Percentiles rank a stretch among this genome's conserved stretches.
Conservation (phyloP, 1,140 invertebrate genomes). For the Pantala flavescens region DNA sequence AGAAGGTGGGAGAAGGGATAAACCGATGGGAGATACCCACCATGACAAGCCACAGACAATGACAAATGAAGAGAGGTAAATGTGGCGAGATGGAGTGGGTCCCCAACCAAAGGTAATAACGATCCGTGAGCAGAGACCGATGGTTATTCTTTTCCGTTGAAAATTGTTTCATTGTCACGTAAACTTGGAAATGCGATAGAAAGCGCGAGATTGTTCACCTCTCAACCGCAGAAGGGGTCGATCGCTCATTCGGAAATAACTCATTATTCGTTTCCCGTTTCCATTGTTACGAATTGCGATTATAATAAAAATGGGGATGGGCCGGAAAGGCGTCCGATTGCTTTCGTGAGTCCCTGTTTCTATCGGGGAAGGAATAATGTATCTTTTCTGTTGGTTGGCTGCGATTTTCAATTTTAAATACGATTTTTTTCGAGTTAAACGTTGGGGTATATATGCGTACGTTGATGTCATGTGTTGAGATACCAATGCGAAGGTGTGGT, state of each 20-base stretch:
- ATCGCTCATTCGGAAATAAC: background rate
- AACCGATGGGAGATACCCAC: background rate
- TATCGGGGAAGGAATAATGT: too few species aligned
- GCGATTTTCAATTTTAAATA: too few species aligned
- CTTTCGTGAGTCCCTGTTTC: too few species aligned
- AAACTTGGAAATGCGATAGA: background rate
- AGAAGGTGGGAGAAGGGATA: background rate
- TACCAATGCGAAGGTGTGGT: too few species aligned
- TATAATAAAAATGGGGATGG: too few species aligned
- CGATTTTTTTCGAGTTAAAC: too few species aligned
- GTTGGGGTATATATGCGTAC: too few species aligned
- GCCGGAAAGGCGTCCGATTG: too few species aligned
- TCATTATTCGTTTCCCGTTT: background rate
- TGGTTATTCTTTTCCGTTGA: background rate
- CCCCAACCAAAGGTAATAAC: background rate
- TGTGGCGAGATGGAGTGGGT: background rate
- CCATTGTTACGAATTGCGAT: background rate
- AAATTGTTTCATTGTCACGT: slow-evolving; percentile 4
- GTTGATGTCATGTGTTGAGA: too few species aligned
- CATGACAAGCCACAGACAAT: background rate
- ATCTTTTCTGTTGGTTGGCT: too few species aligned
- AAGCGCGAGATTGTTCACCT: background rate
- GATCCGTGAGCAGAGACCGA: background rate
- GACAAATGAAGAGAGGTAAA: slow-evolving; percentile 5
- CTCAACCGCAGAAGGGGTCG: background rate